Evolutionary conservation across 2,797 vertebrate genomes (phyloP).

Genomic region (Rhincodon typus): DNA sequence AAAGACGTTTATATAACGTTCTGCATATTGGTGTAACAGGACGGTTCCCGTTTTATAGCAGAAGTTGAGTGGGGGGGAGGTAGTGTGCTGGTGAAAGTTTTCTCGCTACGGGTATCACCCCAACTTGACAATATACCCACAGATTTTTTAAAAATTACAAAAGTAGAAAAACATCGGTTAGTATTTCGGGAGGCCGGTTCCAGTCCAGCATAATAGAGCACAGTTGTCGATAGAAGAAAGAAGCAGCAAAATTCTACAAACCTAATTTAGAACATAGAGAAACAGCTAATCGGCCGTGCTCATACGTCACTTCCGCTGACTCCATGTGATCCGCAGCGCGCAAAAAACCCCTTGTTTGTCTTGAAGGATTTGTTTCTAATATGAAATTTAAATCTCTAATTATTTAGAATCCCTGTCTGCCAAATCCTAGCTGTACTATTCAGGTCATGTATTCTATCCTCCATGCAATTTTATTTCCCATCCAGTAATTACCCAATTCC

Average conservation of each 20-base stretch:
- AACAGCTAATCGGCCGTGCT: neutral
- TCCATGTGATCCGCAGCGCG: neutral
- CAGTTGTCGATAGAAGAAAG: accelerated
- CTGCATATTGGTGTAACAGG: neutral
- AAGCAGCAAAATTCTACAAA: neutral
- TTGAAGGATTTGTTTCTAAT: neutral
- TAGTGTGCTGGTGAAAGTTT: neutral
- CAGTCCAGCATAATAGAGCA: no score
- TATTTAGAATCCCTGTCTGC: no score
- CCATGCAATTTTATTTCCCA: no score
- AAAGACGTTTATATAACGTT: no score
- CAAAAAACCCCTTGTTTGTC: neutral
- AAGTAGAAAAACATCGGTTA: no score
- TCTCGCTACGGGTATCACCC: neutral
- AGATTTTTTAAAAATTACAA: no score
- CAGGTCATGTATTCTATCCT: no score
- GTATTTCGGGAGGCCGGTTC: no score
- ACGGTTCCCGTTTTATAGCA: neutral
- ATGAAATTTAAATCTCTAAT: no score
- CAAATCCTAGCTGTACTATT: no score
- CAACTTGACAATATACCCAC: neutral
- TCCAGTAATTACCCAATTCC: no score
- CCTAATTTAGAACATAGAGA: neutral
- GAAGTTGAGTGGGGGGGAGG: neutral
- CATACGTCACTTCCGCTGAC: neutral